Conservation (phyloP, 2,797 vertebrate genomes). For the Myiothlypis coronata region DNA sequence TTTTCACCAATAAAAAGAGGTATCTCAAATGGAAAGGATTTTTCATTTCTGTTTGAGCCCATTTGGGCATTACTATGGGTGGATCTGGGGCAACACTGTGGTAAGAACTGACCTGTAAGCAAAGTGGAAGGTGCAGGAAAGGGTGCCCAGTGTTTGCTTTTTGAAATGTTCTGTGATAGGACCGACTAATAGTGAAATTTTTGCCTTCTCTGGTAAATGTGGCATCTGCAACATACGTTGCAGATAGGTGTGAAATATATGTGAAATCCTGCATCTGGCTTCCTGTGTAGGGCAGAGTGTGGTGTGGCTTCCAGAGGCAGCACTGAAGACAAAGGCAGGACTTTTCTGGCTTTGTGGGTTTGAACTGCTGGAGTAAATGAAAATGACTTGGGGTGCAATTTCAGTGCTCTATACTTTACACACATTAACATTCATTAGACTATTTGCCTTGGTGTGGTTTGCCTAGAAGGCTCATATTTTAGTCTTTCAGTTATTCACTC, state of each 20-base stretch:
- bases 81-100: background rate
- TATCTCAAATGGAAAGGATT: background rate
- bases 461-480: background rate
- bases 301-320: background rate
- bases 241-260: background rate
- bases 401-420: background rate
- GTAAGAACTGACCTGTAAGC: background rate
- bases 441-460: background rate
- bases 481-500: background rate
- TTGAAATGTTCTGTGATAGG: background rate
- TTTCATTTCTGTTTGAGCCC: background rate
- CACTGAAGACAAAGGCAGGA: background rate
- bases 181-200: background rate
- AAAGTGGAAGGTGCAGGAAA: background rate
- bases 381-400: background rate
- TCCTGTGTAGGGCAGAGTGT: background rate
- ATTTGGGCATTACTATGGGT: background rate
- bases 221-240: no score
- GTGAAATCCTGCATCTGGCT: fast-evolving
- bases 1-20: background rate
- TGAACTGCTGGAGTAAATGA: background rate
- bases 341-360: background rate
- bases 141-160: background rate
- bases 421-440: background rate
- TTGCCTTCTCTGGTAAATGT: background rate